These are phyloP conservation scores for Coptodon rendalli DNA, from an alignment of 2,113 vertebrate genomes.

Conservation along the genomic window DNA sequence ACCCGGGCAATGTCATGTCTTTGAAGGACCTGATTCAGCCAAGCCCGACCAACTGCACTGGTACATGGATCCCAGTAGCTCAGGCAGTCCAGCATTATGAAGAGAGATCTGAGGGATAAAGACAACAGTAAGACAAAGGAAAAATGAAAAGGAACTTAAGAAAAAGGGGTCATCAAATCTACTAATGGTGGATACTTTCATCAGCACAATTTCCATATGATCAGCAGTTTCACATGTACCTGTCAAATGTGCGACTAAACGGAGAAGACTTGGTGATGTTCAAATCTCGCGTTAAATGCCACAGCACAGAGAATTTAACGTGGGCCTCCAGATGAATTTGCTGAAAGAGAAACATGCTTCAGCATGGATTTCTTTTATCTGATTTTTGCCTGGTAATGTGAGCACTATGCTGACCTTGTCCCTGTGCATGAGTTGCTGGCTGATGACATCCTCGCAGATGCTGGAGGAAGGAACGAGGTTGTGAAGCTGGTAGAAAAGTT, in stretches of 20 bases:
- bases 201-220: neutral
- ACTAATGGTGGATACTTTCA: neutral
- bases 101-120: conserved; percentile 80
- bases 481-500: conserved; percentile 97
- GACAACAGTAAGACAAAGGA: neutral
- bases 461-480: conserved; percentile 94
- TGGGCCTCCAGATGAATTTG: conserved; percentile 92
- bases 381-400: neutral
- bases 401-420: conserved; percentile 81
- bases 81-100: conserved; percentile 97
- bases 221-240: conserved; percentile 68
- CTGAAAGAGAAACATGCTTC: conserved; percentile 49
- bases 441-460: conserved; percentile 98
- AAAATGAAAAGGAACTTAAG: neutral
- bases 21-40: conserved; percentile 96
- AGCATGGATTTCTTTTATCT: neutral
- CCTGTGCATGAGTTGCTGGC: conserved; percentile 93
- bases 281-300: conserved; percentile 95
- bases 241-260: conserved; percentile 96
- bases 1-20: conserved; percentile 96
- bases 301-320: conserved; percentile 93
- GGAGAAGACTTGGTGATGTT: conserved; percentile 95
- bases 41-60: conserved; percentile 91
- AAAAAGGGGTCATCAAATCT: neutral
- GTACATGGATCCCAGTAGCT: conserved; percentile 93